phyloP scores from a whole-genome alignment of 2,797 vertebrate species.

The Hydrocynus forskahlii region DNA sequence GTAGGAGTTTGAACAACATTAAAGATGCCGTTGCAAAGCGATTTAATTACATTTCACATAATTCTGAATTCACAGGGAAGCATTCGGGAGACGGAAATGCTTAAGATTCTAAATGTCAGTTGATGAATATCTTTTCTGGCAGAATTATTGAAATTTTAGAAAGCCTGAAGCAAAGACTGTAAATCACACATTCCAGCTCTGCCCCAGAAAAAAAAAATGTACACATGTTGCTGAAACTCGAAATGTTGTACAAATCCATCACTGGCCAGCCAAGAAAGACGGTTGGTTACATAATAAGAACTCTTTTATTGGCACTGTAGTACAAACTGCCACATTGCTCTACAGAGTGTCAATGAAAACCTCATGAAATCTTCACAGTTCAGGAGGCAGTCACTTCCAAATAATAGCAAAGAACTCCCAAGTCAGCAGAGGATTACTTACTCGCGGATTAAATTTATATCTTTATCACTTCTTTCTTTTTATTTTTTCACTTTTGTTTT shows the following conservation, averaged over 20 bases:
- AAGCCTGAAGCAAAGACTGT: background rate
- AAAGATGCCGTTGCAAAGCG: conserved; percentile 17
- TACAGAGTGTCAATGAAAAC: conserved; percentile 72
- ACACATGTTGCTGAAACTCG: background rate
- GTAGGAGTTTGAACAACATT: background rate
- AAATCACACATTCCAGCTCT: conserved; percentile 18
- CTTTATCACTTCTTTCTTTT: background rate
- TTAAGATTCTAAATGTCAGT: background rate
- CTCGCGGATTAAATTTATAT: background rate
- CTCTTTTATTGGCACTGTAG: conserved; percentile 73
- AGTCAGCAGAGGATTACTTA: too few relatives aligned
- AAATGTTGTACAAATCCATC: conserved; percentile 2
- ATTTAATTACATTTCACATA: conserved; percentile 35
- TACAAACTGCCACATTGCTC: conserved; percentile 75
- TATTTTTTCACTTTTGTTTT: conserved; percentile 4
- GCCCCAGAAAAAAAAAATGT: background rate
- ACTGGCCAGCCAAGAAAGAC: conserved; percentile 70
- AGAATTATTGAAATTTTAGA: background rate
- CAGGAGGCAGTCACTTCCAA: conserved; percentile 63
- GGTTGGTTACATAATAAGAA: conserved; percentile 73
- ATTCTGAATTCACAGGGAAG: conserved; percentile 12
- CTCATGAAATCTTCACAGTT: conserved; percentile 68
- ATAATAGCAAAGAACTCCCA: conserved; percentile 52
- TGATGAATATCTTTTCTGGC: conserved; percentile 20
- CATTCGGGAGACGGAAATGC: conserved; percentile 12